Percentiles rank a stretch among this genome's conserved stretches.
phyloP scores from a whole-genome alignment of 2,113 vertebrate species.

The Psittacus erithacus region DNA sequence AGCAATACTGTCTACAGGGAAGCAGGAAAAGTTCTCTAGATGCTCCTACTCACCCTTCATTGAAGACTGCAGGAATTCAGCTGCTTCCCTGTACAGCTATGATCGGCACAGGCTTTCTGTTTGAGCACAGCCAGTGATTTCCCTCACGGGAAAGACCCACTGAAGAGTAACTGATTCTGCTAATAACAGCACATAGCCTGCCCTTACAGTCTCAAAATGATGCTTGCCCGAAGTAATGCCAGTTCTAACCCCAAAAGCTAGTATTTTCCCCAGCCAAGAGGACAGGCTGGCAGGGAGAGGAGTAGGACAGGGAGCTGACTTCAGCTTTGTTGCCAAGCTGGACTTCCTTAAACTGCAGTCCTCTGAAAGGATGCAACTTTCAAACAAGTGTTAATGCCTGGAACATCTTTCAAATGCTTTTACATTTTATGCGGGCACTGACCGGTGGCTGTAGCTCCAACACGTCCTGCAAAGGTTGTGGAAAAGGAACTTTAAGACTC shows the following conservation, averaged over 20 bases:
- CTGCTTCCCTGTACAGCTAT: rapidly evolving
- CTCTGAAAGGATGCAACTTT: background rate
- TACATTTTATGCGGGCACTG: background rate
- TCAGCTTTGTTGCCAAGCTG: background rate
- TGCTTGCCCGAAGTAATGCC: background rate
- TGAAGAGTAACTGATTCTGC: background rate
- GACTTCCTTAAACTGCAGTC: background rate
- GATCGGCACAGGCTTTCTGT: background rate
- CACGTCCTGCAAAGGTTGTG: background rate
- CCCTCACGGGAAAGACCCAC: background rate
- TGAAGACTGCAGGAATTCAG: background rate
- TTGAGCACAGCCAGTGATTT: background rate
- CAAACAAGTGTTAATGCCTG: rapidly evolving
- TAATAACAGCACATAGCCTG: background rate
- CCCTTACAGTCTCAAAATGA: rapidly evolving
- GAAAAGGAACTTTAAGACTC: background rate
- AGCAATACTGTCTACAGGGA: background rate
- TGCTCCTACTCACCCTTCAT: background rate
- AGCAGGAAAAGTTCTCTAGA: background rate
- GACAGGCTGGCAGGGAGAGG: background rate
- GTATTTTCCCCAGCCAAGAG: background rate
- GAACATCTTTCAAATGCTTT: background rate
- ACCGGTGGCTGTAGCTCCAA: rapidly evolving
- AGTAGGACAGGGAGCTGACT: background rate
- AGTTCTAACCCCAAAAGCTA: background rate